phyloP scores from a whole-genome alignment of 2,797 vertebrate species.

The Sus cebifrons region DNA sequence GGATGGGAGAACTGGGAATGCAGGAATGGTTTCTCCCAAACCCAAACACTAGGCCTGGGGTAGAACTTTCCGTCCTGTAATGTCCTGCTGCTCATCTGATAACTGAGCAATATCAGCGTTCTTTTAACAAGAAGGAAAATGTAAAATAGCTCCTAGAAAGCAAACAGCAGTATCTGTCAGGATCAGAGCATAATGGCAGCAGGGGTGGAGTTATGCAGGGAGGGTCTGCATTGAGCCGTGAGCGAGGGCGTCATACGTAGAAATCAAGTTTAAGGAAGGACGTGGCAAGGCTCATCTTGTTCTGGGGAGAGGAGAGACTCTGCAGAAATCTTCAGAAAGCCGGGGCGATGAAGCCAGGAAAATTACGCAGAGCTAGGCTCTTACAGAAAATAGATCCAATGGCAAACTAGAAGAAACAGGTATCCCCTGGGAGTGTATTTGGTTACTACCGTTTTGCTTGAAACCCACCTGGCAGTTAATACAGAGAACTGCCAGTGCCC shows the following conservation, averaged over 20 bases:
- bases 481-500: fast-evolving
- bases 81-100: neutral
- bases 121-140: neutral
- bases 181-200: fast-evolving
- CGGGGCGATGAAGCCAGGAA: neutral
- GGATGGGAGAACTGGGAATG: neutral
- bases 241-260: no score
- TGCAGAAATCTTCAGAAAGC: neutral
- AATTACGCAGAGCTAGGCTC: neutral
- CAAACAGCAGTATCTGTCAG: neutral
- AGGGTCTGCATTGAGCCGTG: fast-evolving
- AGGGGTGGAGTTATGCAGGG: neutral
- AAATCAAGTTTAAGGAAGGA: neutral
- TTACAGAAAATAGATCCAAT: neutral
- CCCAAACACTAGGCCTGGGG: neutral
- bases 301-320: neutral
- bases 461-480: no score
- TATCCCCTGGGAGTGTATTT: neutral
- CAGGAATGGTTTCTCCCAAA: neutral
- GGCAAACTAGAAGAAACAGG: neutral
- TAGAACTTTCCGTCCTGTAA: neutral
- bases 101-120: neutral
- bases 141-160: neutral
- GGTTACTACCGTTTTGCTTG: neutral
- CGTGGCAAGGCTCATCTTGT: fast-evolving